phyloP scores from a whole-genome alignment of 2,113 vertebrate species.

The Willisornis vidua region DNA sequence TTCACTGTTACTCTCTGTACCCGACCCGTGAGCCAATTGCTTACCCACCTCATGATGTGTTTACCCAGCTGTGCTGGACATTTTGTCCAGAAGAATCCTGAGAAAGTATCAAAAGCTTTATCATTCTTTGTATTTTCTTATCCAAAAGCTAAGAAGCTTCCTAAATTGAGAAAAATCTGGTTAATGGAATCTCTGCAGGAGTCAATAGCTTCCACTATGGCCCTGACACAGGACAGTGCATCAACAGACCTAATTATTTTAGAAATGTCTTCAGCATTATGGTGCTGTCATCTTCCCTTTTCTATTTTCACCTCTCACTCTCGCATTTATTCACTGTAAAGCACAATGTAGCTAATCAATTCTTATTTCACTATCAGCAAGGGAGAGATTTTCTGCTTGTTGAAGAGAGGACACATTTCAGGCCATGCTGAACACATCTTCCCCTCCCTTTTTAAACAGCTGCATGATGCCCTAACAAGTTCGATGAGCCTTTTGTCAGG shows the following conservation, averaged over 20 bases:
- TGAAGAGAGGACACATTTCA: background rate
- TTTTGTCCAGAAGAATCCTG: background rate
- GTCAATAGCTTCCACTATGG: slow-evolving; percentile 4
- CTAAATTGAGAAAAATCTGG: background rate
- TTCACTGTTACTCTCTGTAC: background rate
- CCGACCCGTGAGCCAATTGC: background rate
- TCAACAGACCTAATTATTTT: background rate
- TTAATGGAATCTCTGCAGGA: background rate
- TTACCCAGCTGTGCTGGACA: background rate
- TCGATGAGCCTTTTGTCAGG: background rate
- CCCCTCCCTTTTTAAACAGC: background rate
- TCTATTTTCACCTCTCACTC: background rate
- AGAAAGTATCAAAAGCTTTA: background rate
- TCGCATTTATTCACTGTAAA: slow-evolving; percentile 1
- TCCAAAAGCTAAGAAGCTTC: background rate
- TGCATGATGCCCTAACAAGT: background rate
- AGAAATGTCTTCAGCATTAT: background rate
- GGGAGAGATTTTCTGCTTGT: background rate
- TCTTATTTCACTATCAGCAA: background rate
- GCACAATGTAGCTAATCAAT: background rate
- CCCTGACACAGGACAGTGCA: background rate
- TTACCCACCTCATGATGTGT: background rate
- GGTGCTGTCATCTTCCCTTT: background rate
- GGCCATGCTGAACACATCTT: background rate
- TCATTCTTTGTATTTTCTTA: background rate